Base-by-base conservation (phyloP, 1,140 invertebrate genomes). In the Drosophila arizonae region DNA sequence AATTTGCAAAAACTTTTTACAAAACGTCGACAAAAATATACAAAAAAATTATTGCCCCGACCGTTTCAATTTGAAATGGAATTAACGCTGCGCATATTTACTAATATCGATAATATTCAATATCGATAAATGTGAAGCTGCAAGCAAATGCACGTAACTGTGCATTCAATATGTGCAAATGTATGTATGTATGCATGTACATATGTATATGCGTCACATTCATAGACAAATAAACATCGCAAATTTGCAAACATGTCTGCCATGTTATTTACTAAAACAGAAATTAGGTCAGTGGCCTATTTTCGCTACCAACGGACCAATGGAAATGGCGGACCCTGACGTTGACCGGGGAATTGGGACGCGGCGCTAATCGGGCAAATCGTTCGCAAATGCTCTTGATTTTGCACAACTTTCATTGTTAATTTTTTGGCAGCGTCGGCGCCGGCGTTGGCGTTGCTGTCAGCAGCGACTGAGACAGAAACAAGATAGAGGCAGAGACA, bases 271-370 rank as follows among this genome's bases (percentile, higher is more conserved):
- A 54, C 3, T 33, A 39, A n/a, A 64, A 64, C 11, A 4, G 2
- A 62, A 81, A 62, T 75, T 82, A 50, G 79, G 75, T 78, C 75
- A 68, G 75, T 69, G 75, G 54, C 70, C 66, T 50, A 30, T 71
- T 75, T 77, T 41, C 3, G 26, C 26, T 50, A 8, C 5, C 3
- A 13, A 11, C n/a, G 48, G 10, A 21, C 39, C 28, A 41, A 45
- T 57, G 33, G 8, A 39, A 50, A 36, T 36, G 5, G 24, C 6
- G 28, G 24, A 60, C 26, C 56, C 46, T 76, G 79, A 78, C 76
- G 72, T 72, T 78, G 79, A 72, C 75, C 79, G 26, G 28, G 21
- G 6, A 54, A 60, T 54, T 46, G 50, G 50, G 50, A 24, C 66
- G 43, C 15, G 28, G 52, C 21, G 52, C 39, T 55, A 72, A 54